These are phyloP conservation scores for Centropristis striata DNA, from an alignment of 2,113 vertebrate species.

Conservation along the genomic window DNA sequence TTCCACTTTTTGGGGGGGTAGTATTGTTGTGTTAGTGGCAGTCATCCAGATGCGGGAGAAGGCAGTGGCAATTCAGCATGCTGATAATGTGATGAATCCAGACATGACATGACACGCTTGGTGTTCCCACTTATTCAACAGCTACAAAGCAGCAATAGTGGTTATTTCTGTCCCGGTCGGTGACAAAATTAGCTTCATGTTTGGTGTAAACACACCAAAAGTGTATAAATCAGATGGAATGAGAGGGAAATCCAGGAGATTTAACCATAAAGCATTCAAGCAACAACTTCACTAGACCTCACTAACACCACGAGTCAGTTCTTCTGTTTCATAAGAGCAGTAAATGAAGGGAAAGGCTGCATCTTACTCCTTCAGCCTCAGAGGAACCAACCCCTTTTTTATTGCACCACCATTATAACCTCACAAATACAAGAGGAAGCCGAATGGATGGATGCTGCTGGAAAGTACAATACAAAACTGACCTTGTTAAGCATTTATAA, in stretches of 20 bases:
- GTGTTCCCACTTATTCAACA: too few relatives aligned
- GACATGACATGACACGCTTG: too few relatives aligned
- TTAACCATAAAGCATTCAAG: constrained; percentile 17
- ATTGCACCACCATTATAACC: constrained; percentile 50
- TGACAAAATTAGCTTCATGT: too few relatives aligned
- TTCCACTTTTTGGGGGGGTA: too few relatives aligned
- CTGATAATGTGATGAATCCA: too few relatives aligned
- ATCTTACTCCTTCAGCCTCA: constrained; percentile 36
- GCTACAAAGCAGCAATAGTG: too few relatives aligned
- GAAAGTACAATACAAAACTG: constrained; percentile 66
- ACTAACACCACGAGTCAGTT: constrained; percentile 23
- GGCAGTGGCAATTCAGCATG: too few relatives aligned
- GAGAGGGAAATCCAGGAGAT: constrained; percentile 13
- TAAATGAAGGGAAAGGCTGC: constrained; percentile 34
- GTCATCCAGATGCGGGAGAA: too few relatives aligned
- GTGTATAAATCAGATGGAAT: constrained; percentile 1
- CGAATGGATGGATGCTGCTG: constrained; percentile 30
- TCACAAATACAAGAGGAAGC: constrained; percentile 47
- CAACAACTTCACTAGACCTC: constrained; percentile 11
- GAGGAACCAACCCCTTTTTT: constrained; percentile 26
- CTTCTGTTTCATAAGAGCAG: constrained; percentile 38
- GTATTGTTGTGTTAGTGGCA: too few relatives aligned
- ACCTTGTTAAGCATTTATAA: constrained; percentile 85
- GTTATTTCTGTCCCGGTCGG: too few relatives aligned
- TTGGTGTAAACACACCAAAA: background rate